Evolutionary conservation across 1,140 invertebrate species (phyloP).

Genomic region (Ceratina calcarata): DNA sequence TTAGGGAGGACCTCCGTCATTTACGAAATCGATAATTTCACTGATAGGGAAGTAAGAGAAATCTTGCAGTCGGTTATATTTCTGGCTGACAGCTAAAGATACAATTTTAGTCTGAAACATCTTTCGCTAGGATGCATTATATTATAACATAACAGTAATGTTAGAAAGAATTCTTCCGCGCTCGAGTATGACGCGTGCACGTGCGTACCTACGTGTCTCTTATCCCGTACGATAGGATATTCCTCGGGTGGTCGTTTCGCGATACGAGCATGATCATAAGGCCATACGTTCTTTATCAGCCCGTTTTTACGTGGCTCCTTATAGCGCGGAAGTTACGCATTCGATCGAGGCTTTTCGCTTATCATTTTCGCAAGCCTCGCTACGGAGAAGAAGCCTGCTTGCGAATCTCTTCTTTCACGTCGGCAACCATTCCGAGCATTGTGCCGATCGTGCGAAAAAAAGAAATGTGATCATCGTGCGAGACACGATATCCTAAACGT

Average conservation of each 20-base stretch:
- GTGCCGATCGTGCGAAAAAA: conserved; percentile 1
- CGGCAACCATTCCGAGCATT: neutral
- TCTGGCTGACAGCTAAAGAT: too few species aligned
- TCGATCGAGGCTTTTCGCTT: conserved; percentile 2
- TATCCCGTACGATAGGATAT: neutral
- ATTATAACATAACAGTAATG: too few species aligned
- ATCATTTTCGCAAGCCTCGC: neutral
- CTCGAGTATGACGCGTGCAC: too few species aligned
- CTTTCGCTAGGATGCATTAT: too few species aligned
- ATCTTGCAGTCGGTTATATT: too few species aligned
- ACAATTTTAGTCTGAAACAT: too few species aligned
- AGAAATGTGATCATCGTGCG: neutral
- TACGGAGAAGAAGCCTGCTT: neutral
- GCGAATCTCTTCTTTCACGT: neutral
- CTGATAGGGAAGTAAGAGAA: too few species aligned
- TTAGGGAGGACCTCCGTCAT: neutral
- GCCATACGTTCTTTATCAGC: conserved; percentile 5
- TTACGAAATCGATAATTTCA: neutral
- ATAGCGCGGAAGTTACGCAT: neutral
- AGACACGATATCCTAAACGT: neutral
- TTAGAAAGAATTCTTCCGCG: too few species aligned
- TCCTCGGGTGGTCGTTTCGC: neutral
- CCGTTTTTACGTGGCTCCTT: neutral
- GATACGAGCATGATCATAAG: neutral
- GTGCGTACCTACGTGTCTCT: neutral